Percentiles rank a stretch among this genome's conserved stretches.
phyloP scores from a whole-genome alignment of 2,113 vertebrate genomes.

The Xiphophorus hellerii region DNA sequence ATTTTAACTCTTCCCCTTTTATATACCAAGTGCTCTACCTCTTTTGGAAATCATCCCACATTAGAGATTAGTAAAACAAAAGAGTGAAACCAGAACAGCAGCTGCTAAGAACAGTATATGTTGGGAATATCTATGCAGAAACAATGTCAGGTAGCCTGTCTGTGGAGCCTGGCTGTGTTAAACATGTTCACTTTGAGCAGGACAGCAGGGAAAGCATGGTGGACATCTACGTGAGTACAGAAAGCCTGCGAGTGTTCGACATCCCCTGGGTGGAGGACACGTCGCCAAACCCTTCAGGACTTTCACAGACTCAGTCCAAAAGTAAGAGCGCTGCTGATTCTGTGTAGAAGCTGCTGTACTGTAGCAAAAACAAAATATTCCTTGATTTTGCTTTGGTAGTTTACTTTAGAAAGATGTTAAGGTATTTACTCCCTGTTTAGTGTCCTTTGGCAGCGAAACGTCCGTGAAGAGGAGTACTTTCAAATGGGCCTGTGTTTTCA shows the following conservation, averaged over 20 bases:
- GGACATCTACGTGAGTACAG: constrained; percentile 64
- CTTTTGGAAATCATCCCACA: constrained; percentile 5
- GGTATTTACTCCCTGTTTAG: background rate
- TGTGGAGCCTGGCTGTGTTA: background rate
- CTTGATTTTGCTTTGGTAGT: background rate
- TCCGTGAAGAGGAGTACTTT: constrained; percentile 1
- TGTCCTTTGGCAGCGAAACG: constrained; percentile 1
- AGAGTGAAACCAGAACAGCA: background rate
- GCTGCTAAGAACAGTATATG: background rate
- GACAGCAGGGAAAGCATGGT: constrained; percentile 33
- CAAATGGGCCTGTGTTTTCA: background rate
- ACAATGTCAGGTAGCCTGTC: constrained; percentile 16
- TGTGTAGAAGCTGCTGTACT: too few relatives aligned
- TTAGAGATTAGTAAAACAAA: background rate
- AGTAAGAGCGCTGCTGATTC: constrained; percentile 29
- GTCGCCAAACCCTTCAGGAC: background rate
- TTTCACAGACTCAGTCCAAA: constrained; percentile 5
- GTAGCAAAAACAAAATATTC: background rate
- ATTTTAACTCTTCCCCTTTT: constrained; percentile 46
- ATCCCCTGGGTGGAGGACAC: constrained; percentile 48
- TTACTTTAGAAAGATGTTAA: background rate
- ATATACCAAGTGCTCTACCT: background rate
- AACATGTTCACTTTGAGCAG: background rate
- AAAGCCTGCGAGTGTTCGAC: constrained; percentile 57
- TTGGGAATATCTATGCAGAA: background rate